A percentile compares a stretch with the other conserved stretches of the same genome.
Conservation (phyloP, 2,888 invertebrate species). For the Ligdia adustata region DNA sequence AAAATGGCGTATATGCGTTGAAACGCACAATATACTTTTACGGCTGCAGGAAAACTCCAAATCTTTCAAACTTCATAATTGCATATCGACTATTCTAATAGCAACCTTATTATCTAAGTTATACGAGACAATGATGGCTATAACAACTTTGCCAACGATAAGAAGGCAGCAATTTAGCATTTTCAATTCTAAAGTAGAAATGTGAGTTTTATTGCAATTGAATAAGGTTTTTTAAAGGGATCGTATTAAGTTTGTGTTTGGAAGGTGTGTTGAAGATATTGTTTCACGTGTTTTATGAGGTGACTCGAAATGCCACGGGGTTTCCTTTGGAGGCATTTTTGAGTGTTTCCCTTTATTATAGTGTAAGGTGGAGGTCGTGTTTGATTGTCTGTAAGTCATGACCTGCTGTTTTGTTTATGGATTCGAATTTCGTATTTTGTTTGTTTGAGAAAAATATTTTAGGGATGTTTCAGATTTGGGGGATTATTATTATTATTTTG, state of each 20-base stretch:
- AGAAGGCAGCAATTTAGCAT: background rate
- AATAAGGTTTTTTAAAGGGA: constrained; percentile 26
- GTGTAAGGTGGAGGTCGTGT: constrained; percentile 29
- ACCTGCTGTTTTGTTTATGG: constrained; percentile 40
- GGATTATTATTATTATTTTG: background rate
- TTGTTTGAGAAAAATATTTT: constrained; percentile 12
- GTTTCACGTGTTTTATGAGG: constrained; percentile 83
- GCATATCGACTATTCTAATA: constrained; percentile 23
- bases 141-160: background rate
- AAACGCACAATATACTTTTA: constrained; percentile 83
- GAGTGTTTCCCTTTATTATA: constrained; percentile 57
- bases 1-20: constrained; percentile 77
- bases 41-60: constrained; percentile 73
- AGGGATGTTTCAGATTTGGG: background rate
- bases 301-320: constrained; percentile 74
- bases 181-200: constrained; percentile 19
- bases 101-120: constrained; percentile 28
- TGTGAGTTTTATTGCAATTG: constrained; percentile 35
- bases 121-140: constrained; percentile 14
- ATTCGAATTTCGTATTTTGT: constrained; percentile 19
- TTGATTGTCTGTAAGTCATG: constrained; percentile 41
- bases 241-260: constrained; percentile 10
- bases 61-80: constrained; percentile 45
- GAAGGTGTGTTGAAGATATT: constrained; percentile 62
- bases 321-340: constrained; percentile 65